Evolutionary conservation across 2,888 invertebrate species (phyloP).

Genomic region (Altica lythri): DNA sequence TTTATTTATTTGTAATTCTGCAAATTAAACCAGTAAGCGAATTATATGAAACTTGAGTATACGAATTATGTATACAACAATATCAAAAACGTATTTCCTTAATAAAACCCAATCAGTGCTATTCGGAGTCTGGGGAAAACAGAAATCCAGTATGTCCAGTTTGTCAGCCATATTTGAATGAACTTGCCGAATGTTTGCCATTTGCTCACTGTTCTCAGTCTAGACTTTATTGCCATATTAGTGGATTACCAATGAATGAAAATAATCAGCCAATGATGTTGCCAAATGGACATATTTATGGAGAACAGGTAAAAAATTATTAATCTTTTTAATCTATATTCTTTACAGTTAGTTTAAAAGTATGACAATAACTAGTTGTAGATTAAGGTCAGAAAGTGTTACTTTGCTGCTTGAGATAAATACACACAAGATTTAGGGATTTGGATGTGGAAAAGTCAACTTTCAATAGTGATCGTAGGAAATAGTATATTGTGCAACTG

Average conservation of each 20-base stretch:
- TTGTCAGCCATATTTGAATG: conserved; percentile 85
- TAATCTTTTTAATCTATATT: not conserved
- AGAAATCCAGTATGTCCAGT: conserved; percentile 90
- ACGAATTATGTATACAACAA: no score
- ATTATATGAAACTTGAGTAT: no score
- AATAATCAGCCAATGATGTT: conserved; percentile 98
- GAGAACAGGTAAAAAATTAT: conserved; percentile 71
- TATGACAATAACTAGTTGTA: no score
- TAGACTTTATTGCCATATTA: conserved; percentile 88
- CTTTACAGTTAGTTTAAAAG: no score
- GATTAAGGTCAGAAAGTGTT: no score
- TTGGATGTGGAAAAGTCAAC: no score
- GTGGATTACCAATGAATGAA: conserved; percentile 91
- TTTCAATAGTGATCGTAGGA: no score
- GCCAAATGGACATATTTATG: conserved; percentile 97
- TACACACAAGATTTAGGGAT: no score
- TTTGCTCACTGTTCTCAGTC: conserved; percentile 97
- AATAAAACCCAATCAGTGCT: conserved; percentile 66
- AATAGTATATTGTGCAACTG: no score
- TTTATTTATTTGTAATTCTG: no score
- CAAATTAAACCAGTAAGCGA: no score
- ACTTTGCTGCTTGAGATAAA: no score
- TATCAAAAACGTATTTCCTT: conserved; percentile 39
- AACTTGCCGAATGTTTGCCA: conserved; percentile 84
- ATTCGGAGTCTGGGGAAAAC: conserved; percentile 65